Evolutionary conservation across 2,888 invertebrate genomes (phyloP).

Genomic region (Agrotis puta): DNA sequence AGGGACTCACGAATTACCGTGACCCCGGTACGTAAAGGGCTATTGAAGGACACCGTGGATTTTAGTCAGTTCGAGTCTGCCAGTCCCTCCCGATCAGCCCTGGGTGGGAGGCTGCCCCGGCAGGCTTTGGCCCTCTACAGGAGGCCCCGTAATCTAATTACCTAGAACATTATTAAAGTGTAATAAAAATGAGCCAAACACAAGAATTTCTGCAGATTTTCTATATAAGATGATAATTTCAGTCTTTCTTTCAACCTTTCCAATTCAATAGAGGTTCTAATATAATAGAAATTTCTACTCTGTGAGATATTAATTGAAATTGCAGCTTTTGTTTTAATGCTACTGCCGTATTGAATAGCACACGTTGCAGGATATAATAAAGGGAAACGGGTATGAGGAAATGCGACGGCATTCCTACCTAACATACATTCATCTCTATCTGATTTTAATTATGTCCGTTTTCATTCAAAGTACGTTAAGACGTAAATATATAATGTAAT

Average conservation of each 20-base stretch:
- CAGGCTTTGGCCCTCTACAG: no score
- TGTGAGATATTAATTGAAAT: slow-evolving; percentile 22
- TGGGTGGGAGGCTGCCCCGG: no score
- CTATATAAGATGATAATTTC: no score
- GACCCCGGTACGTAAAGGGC: no score
- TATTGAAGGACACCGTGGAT: no score
- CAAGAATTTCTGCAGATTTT: neutral
- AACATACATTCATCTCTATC: neutral
- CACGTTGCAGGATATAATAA: neutral
- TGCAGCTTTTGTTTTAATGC: slow-evolving; percentile 31
- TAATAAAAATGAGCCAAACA: slow-evolving; percentile 18
- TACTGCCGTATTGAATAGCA: neutral
- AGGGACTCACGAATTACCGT: no score
- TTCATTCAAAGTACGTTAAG: no score
- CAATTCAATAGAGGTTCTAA: slow-evolving; percentile 8
- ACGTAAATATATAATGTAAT: no score
- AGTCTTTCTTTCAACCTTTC: no score
- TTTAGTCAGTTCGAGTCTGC: no score
- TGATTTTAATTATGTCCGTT: no score
- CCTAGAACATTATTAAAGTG: slow-evolving; percentile 45
- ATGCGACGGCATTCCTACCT: neutral
- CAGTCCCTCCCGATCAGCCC: no score
- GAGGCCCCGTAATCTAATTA: slow-evolving; percentile 43
- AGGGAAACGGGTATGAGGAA: neutral
- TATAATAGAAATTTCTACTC: slow-evolving; percentile 11